Evolutionary conservation across 2,888 invertebrate species (phyloP).

Genomic region (Dryocosmus kuriphilus): DNA sequence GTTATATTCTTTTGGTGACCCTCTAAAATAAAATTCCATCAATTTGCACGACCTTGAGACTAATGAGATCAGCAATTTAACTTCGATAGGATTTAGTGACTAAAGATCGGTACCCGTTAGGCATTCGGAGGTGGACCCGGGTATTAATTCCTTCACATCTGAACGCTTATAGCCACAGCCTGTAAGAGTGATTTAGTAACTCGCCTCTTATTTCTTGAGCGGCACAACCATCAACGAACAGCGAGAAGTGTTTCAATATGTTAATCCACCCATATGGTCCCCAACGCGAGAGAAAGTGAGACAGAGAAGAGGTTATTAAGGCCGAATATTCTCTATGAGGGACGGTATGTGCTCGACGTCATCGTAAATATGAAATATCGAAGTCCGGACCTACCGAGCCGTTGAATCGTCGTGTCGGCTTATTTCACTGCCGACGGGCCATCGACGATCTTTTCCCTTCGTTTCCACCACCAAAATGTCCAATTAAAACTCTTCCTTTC

Average conservation of each 20-base stretch:
- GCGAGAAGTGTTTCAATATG: slow-evolving; percentile 74
- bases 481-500: slow-evolving; percentile 65
- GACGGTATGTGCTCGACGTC: slow-evolving; percentile 69
- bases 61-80: slow-evolving; percentile 31
- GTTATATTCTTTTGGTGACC: not conserved
- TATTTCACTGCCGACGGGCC: slow-evolving; percentile 55
- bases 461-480: slow-evolving; percentile 50
- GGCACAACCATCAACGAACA: slow-evolving; percentile 54
- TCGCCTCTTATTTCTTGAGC: slow-evolving; percentile 65
- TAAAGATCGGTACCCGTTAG: slow-evolving; percentile 44
- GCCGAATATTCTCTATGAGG: slow-evolving; percentile 64
- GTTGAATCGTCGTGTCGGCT: slow-evolving; percentile 53
- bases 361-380: slow-evolving; percentile 78
- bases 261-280: slow-evolving; percentile 75
- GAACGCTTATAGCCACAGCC: slow-evolving; percentile 65
- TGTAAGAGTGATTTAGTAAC: slow-evolving; percentile 74
- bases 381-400: slow-evolving; percentile 67
- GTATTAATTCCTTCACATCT: slow-evolving; percentile 67
- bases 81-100: slow-evolving; percentile 21
- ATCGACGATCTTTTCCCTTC: slow-evolving; percentile 50
- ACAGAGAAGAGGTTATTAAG: slow-evolving; percentile 70
- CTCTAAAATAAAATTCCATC: not conserved
- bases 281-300: slow-evolving; percentile 55
- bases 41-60: slow-evolving; percentile 6
- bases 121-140: slow-evolving; percentile 62